These are phyloP conservation scores for Phthorimaea operculella DNA, from an alignment of 1,140 invertebrate species.

Conservation along the genomic window DNA sequence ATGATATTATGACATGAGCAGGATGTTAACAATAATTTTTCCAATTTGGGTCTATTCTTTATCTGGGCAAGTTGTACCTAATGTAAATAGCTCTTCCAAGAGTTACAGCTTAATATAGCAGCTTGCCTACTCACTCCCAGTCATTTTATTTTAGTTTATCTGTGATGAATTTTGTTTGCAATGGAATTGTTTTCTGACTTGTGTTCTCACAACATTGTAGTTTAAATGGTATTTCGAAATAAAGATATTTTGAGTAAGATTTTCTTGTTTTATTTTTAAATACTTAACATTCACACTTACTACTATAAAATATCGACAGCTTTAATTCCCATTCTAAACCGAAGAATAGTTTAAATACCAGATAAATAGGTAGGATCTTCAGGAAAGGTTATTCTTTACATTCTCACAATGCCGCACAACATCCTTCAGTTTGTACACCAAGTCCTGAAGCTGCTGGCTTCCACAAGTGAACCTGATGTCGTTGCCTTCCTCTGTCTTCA, in stretches of 20 bases:
- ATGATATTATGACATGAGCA: too few species aligned
- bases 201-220: constrained; percentile 31
- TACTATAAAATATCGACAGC: too few species aligned
- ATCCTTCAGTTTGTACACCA: constrained; percentile 75
- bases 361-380: too few species aligned
- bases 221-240: constrained; percentile 44
- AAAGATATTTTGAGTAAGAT: constrained; percentile 52
- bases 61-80: too few species aligned
- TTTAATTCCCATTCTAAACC: too few species aligned
- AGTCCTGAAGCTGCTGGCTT: constrained; percentile 73
- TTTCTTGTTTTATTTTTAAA: neutral
- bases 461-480: constrained; percentile 71
- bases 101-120: constrained; percentile 26
- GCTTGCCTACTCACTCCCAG: constrained; percentile 36
- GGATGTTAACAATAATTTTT: too few species aligned
- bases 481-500: constrained; percentile 60
- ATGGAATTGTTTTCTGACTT: constrained; percentile 47
- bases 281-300: neutral
- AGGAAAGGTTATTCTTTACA: constrained; percentile 43
- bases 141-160: constrained; percentile 44
- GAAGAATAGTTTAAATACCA: too few species aligned
- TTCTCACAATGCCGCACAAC: constrained; percentile 72
- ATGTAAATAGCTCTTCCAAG: neutral
- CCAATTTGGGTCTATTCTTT: too few species aligned
- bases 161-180: constrained; percentile 49